Percentiles rank a stretch among this genome's conserved stretches.
Evolutionary conservation across 2,113 vertebrate species (phyloP).

Genomic region (Cynocephalus volans): DNA sequence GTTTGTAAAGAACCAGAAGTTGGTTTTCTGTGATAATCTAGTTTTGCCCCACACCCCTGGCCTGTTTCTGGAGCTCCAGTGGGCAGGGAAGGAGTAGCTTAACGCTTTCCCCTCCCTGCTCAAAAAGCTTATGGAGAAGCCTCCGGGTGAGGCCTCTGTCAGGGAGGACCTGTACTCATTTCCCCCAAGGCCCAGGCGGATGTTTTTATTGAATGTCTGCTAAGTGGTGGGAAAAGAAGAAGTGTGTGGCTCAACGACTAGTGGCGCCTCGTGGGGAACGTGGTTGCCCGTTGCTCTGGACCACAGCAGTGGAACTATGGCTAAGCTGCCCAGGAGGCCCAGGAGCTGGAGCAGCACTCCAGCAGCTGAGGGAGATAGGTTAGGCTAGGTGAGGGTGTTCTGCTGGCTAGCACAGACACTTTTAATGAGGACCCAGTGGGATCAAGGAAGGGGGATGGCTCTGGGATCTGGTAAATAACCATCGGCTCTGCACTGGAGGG

Average conservation of each 20-base stretch:
- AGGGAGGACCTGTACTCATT: background rate
- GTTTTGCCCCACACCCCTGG: background rate
- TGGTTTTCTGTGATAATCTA: background rate
- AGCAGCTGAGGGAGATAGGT: background rate
- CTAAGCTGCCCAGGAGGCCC: background rate
- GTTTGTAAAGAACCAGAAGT: background rate
- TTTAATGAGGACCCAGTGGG: background rate
- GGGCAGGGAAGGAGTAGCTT: slow-evolving; percentile 56
- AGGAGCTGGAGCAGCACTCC: background rate
- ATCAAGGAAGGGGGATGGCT: background rate
- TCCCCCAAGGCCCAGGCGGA: background rate
- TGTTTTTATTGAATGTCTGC: slow-evolving; percentile 20
- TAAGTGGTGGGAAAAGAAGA: slow-evolving; percentile 71
- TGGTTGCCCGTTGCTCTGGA: background rate
- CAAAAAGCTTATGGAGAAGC: slow-evolving; percentile 56
- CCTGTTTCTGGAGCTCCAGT: background rate
- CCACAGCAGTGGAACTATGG: background rate
- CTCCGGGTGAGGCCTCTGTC: background rate
- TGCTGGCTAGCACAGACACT: background rate
- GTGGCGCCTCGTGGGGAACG: background rate
- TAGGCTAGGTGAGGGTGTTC: background rate
- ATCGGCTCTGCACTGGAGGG: background rate
- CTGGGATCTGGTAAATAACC: background rate
- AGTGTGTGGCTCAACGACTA: slow-evolving; percentile 69
- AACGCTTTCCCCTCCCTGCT: slow-evolving; percentile 25